Evolutionary conservation across 2,797 vertebrate species (phyloP).

Genomic region (Etheostoma nigrum): DNA sequence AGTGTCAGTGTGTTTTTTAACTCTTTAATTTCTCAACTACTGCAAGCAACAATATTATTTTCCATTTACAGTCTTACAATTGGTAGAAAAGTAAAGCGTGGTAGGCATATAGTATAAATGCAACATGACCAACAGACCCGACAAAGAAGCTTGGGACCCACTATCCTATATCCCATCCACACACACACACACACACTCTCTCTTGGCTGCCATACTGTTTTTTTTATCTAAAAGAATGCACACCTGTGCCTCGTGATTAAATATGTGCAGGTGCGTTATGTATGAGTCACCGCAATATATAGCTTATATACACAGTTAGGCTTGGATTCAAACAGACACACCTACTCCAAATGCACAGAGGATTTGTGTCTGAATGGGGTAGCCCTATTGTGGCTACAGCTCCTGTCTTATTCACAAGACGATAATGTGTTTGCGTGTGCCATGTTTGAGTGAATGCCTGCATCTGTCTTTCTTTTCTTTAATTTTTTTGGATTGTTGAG

Average conservation of each 20-base stretch:
- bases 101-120: not conserved
- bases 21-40: not conserved
- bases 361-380: conserved; percentile 44
- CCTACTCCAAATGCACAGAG: conserved; percentile 1
- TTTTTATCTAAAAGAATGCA: conserved; percentile 70
- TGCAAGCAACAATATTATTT: not conserved
- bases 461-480: conserved; percentile 29
- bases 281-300: conserved; percentile 45
- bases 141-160: not conserved
- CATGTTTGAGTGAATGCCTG: conserved; percentile 41
- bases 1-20: no score
- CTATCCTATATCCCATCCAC: not conserved
- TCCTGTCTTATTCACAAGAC: conserved; percentile 38
- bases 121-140: not conserved
- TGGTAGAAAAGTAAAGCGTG: not conserved
- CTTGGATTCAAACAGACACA: conserved; percentile 31
- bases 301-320: conserved; percentile 11
- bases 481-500: conserved; percentile 2
- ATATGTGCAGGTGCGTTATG: conserved; percentile 80
- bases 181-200: conserved; percentile 16
- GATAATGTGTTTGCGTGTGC: conserved; percentile 19
- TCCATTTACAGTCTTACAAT: not conserved
- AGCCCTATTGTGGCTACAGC: conserved; percentile 17
- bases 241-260: conserved; percentile 80
- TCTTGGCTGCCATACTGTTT: conserved; percentile 34